Percentiles rank a stretch among this genome's conserved stretches.
Evolutionary conservation across 2,888 invertebrate species (phyloP).

Genomic region (Heliconius aoede): DNA sequence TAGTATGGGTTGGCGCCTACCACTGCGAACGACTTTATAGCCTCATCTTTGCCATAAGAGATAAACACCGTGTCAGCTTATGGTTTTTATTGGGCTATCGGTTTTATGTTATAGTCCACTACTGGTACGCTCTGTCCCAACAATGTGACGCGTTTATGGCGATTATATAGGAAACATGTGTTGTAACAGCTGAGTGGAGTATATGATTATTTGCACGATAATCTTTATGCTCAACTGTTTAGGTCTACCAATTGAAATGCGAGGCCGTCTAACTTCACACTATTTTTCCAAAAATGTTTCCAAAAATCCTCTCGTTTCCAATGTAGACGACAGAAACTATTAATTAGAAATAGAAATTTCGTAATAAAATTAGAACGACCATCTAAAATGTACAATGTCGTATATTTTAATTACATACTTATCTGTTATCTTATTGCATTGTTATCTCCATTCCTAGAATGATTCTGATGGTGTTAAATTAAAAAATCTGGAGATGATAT

Average conservation of each 20-base stretch:
- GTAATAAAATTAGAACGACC: not conserved
- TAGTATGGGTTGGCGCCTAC: conserved; percentile 45
- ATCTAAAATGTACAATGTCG: not conserved
- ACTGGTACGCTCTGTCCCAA: conserved; percentile 35
- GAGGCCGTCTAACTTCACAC: too few relatives aligned
- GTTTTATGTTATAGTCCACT: conserved; percentile 46
- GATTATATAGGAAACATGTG: conserved; percentile 15
- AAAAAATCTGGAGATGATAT: conserved; percentile 9
- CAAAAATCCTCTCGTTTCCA: too few relatives aligned
- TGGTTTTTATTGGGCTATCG: conserved; percentile 50
- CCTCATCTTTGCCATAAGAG: conserved; percentile 49
- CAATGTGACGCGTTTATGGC: conserved; percentile 33
- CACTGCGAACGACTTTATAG: conserved; percentile 49
- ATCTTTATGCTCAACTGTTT: not conserved
- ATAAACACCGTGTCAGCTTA: conserved; percentile 49
- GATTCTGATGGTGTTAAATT: not conserved
- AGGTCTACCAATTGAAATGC: not conserved
- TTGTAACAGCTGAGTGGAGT: not conserved
- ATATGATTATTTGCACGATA: not conserved
- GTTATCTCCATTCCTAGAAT: not conserved
- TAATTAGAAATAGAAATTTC: not conserved
- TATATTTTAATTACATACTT: not conserved
- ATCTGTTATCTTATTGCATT: not conserved
- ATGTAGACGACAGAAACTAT: too few relatives aligned
- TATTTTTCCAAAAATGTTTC: too few relatives aligned